phyloP scores from a whole-genome alignment of 2,888 invertebrate species.

The Alentia gelatinosa region DNA sequence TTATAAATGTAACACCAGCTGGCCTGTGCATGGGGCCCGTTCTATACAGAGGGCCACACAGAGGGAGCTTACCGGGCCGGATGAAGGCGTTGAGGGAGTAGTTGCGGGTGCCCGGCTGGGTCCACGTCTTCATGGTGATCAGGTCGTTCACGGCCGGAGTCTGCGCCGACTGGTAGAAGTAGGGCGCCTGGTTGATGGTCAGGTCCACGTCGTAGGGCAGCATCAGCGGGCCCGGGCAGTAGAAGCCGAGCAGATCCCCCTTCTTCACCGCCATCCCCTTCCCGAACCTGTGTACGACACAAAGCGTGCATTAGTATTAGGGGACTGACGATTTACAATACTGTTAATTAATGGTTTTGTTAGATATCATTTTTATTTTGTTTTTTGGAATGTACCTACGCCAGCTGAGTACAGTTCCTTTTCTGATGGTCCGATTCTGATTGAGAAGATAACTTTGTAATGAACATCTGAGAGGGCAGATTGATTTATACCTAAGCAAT shows the following conservation, averaged over 20 bases:
- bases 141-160: neutral
- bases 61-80: conserved; percentile 53
- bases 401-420: no score
- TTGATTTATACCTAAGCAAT: no score
- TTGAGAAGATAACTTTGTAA: no score
- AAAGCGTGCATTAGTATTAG: no score
- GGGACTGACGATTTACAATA: no score
- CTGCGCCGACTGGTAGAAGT: conserved; percentile 34
- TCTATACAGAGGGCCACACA: neutral
- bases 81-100: conserved; percentile 61
- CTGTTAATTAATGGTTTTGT: no score
- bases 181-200: conserved; percentile 46
- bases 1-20: no score
- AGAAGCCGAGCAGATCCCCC: conserved; percentile 65
- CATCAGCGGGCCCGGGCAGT: conserved; percentile 52
- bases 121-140: neutral
- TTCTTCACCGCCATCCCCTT: conserved; percentile 40
- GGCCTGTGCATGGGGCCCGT: no score
- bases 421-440: no score
- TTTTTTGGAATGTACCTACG: no score
- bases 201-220: conserved; percentile 50
- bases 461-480: no score
- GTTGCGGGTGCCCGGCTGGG: conserved; percentile 48
- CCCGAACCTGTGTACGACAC: conserved; percentile 32
- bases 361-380: no score